A percentile compares a stretch with the other conserved stretches of the same genome.
These are phyloP conservation scores for Kradibia gibbosae DNA, from an alignment of 1,140 invertebrate species.

Conservation along the genomic window DNA sequence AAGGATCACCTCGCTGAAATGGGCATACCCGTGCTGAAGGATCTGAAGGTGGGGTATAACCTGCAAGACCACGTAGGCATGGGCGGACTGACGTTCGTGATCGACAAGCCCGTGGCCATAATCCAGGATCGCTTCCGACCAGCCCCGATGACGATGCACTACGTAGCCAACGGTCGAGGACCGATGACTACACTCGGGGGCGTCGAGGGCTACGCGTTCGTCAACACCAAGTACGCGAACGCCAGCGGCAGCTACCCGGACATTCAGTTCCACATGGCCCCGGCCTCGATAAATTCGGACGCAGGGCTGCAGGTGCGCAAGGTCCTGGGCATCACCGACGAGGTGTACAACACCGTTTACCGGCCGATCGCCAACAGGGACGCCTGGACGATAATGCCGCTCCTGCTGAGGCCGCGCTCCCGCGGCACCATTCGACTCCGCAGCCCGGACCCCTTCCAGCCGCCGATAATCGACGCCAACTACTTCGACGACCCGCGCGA, in stretches of 20 bases:
- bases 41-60: conserved; percentile 85
- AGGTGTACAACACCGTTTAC: conserved; percentile 84
- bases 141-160: conserved; percentile 84
- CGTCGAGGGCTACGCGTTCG: conserved; percentile 87
- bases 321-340: conserved; percentile 87
- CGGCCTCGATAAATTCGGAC: conserved; percentile 87
- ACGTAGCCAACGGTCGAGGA: conserved; percentile 82
- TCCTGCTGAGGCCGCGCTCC: conserved; percentile 85
- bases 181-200: conserved; percentile 89
- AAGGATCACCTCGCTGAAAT: conserved; percentile 80
- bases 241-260: conserved; percentile 82
- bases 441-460: conserved; percentile 86
- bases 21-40: conserved; percentile 81
- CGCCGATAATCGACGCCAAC: conserved; percentile 90
- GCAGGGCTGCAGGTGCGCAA: conserved; percentile 82
- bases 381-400: conserved; percentile 87
- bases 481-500: conserved; percentile 87
- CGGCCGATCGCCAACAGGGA: conserved; percentile 83
- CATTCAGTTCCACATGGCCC: conserved; percentile 90
- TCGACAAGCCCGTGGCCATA: conserved; percentile 83
- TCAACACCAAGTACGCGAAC: conserved; percentile 88
- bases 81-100: conserved; percentile 85
- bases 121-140: conserved; percentile 82
- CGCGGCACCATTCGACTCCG: conserved; percentile 83
- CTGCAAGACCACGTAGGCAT: conserved; percentile 88